phyloP scores from a whole-genome alignment of 2,113 vertebrate species.

The Rhombomys opimus region DNA sequence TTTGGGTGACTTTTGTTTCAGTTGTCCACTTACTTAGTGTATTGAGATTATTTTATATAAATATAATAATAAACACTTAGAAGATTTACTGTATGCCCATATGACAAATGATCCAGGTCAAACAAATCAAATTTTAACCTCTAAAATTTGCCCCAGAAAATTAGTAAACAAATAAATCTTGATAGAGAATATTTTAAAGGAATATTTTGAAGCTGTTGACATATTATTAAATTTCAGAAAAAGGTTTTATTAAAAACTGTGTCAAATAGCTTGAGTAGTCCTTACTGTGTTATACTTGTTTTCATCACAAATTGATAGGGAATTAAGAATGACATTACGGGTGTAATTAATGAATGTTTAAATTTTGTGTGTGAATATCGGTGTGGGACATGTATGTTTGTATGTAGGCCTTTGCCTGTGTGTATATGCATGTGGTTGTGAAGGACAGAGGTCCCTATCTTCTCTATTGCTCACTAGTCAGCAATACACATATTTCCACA shows the following conservation, averaged over 20 bases:
- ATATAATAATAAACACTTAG: background rate
- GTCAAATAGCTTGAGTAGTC: background rate
- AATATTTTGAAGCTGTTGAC: background rate
- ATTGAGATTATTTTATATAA: slow-evolving; percentile 29
- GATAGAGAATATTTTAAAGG: background rate
- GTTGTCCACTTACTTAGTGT: background rate
- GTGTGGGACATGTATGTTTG: background rate
- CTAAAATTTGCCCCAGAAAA: slow-evolving; percentile 6
- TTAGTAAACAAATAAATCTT: background rate
- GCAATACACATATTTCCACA: background rate
- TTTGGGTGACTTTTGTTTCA: background rate
- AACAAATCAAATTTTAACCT: background rate
- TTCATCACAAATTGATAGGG: slow-evolving; percentile 1
- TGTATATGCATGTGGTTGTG: background rate
- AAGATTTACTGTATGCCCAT: background rate
- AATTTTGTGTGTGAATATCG: background rate
- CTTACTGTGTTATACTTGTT: background rate
- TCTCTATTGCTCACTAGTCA: background rate
- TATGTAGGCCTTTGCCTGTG: too few species aligned
- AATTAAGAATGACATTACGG: background rate
- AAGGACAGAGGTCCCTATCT: background rate
- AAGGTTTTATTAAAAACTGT: background rate
- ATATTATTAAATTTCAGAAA: background rate
- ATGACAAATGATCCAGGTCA: background rate
- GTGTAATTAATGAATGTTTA: background rate